Base-by-base conservation (phyloP, 1,140 invertebrate species). In the Brachionus koreanus region DNA sequence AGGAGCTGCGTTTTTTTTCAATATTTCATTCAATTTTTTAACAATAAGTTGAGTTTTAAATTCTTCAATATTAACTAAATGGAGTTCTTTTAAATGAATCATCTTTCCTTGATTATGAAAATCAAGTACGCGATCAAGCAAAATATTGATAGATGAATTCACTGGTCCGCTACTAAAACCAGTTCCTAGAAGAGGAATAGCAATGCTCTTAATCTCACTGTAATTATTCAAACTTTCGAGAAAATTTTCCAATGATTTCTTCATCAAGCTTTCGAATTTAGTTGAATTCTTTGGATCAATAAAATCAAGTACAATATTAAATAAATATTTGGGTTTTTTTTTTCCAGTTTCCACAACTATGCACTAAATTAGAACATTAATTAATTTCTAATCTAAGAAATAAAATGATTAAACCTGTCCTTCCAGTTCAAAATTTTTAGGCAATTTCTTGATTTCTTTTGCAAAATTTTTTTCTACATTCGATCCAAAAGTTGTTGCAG, bases 31-130 rank as follows among this genome's bases (percentile, higher is more conserved):
- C 3, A 69, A 19, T 39, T 69, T 69, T 69, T 37, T 7, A 39
- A 23, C 16, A 6, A 69, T 69, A 12, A 37, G 0, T 19, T 37
- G 16, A 37, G 65, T 69, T 13, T 69, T 69, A 7, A 10, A 0
- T 13, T 69, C 37, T 16, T 69, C 65, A 39, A 46, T 74, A 46
- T 74, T 46, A 10, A 74, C 42, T 25, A 74, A 49, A 74, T 74
- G 69, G 25, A 74, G 23, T 33, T 74, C 69, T 43, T 74, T 46
- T 25, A 74, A 46, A 74, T 42, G 9, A 12, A 29, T 13, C 3
- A 46, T 13, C n/a, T 42, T 39, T 7, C n/a, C 39, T 23, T 72
- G 42, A 1, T 72, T 43, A n/a, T 46, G 12, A 25, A 46, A 46
- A 25, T 43, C n/a, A 13, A 74, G 3, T 0, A 74, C 23, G 3